Percentiles rank a stretch among this genome's conserved stretches.
Evolutionary conservation across 2,113 vertebrate species (phyloP).

Genomic region (Cyphomyrus discorhynchus): DNA sequence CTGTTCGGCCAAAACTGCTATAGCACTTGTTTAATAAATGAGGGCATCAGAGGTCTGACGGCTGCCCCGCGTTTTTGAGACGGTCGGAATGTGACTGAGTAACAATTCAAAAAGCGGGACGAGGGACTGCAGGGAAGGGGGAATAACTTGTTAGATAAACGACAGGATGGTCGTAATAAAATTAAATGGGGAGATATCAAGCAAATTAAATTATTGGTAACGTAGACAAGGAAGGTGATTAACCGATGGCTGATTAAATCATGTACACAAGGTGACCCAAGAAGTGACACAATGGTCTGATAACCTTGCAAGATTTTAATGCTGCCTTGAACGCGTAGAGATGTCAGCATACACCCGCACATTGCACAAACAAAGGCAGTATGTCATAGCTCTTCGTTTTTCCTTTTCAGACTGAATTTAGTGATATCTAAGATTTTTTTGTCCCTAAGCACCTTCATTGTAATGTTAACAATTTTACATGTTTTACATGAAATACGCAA

Average conservation of each 20-base stretch:
- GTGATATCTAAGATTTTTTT: not conserved
- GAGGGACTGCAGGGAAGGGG: conserved; percentile 25
- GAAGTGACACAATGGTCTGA: not conserved
- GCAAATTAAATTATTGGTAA: conserved; percentile 21
- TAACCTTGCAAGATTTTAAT: not conserved
- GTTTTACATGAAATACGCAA: not conserved
- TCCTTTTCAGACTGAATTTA: not conserved
- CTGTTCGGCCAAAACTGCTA: conserved; percentile 10
- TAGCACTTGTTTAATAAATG: conserved; percentile 16
- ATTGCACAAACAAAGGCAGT: not conserved
- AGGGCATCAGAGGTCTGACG: conserved; percentile 26
- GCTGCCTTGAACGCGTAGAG: not conserved
- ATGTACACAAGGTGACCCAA: not conserved
- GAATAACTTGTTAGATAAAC: conserved; percentile 27
- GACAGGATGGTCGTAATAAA: conserved; percentile 32
- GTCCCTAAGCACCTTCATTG: not conserved
- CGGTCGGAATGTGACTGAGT: not conserved
- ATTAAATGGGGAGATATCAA: conserved; percentile 28
- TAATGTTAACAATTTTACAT: not conserved
- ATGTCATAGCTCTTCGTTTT: not conserved
- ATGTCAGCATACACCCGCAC: not conserved
- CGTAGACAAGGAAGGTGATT: not conserved
- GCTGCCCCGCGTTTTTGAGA: conserved; percentile 15
- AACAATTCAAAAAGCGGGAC: conserved; percentile 2
- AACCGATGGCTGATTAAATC: not conserved